Conservation (phyloP, 2,113 vertebrate species). For the Hucho hucho region DNA sequence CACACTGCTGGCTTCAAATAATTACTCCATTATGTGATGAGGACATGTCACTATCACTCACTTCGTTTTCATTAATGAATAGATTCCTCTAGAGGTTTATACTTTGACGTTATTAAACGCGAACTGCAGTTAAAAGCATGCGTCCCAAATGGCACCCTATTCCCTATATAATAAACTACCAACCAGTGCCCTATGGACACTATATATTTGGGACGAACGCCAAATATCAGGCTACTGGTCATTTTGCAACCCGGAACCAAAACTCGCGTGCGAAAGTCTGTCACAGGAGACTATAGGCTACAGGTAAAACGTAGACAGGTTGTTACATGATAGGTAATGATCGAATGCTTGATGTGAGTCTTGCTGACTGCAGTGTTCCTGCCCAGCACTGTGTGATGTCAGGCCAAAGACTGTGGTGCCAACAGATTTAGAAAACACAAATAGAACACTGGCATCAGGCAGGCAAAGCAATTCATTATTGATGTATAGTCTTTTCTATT, state of each 20-base stretch:
- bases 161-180: no score
- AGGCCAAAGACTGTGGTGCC: constrained; percentile 41
- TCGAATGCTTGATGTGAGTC: constrained; percentile 55
- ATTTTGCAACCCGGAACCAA: constrained; percentile 17
- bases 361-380: constrained; percentile 57
- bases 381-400: constrained; percentile 38
- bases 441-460: constrained; percentile 49
- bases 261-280: no score
- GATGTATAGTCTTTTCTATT: neutral
- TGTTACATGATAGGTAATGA: constrained; percentile 46
- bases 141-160: no score
- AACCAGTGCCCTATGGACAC: no score
- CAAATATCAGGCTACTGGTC: neutral
- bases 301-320: constrained; percentile 48
- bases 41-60: no score
- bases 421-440: constrained; percentile 51
- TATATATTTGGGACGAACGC: neutral
- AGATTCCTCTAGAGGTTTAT: no score
- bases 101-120: no score
- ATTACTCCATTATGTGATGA: no score
- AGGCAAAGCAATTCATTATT: constrained; percentile 18
- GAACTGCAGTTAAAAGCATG: no score
- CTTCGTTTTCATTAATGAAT: no score
- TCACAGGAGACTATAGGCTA: constrained; percentile 13
- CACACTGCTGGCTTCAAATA: no score